These are phyloP conservation scores for Hucho hucho DNA, from an alignment of 2,113 vertebrate species.

Conservation along the genomic window DNA sequence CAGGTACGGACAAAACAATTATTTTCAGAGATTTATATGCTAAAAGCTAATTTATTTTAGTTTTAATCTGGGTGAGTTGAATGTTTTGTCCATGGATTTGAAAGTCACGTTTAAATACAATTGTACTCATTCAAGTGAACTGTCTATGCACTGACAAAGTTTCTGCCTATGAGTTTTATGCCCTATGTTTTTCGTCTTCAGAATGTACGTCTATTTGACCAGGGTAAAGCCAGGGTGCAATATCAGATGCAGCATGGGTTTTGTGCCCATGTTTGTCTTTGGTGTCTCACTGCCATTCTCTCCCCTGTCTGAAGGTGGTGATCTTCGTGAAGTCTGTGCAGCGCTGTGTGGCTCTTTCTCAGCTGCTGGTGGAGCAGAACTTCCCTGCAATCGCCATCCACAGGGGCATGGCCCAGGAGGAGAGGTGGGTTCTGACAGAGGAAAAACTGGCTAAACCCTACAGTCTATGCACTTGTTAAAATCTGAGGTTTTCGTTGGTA, in stretches of 20 bases:
- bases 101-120: not conserved
- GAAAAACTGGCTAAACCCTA: not conserved
- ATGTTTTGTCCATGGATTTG: not conserved
- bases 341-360: conserved; percentile 85
- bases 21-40: not conserved
- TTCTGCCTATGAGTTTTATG: not conserved
- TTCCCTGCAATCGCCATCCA: conserved; percentile 88
- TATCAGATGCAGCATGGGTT: not conserved
- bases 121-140: too few species aligned
- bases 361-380: conserved; percentile 87
- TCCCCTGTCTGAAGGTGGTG: conserved; percentile 74
- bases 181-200: not conserved
- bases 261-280: not conserved
- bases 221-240: too few species aligned
- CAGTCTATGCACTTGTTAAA: not conserved
- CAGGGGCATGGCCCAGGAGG: conserved; percentile 86
- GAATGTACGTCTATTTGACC: too few species aligned
- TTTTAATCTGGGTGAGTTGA: not conserved
- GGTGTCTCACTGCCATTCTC: not conserved
- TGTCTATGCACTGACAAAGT: too few species aligned
- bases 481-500: not conserved
- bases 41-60: too few species aligned
- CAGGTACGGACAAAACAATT: conserved; percentile 67
- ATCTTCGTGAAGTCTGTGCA: conserved; percentile 89
- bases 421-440: conserved; percentile 67